Evolutionary conservation across 2,888 invertebrate species (phyloP).

Genomic region (Pammene aurita): DNA sequence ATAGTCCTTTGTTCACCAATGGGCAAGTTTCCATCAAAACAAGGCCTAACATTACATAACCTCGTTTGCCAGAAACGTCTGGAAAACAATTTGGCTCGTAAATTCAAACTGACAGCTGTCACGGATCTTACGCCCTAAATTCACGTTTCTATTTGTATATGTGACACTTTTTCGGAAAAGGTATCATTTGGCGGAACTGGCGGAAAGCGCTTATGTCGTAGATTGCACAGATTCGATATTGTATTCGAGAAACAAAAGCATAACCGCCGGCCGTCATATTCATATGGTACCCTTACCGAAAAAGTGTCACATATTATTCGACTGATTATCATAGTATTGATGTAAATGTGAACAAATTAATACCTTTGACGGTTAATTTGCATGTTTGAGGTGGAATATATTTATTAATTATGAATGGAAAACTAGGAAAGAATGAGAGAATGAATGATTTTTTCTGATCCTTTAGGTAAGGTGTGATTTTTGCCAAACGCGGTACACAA

Average conservation of each 20-base stretch:
- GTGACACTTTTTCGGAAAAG: too few species aligned
- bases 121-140: constrained; percentile 22
- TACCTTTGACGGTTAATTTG: constrained; percentile 6
- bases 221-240: too few species aligned
- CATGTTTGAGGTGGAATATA: constrained; percentile 19
- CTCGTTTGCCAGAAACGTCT: constrained; percentile 12
- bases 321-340: constrained; percentile 9
- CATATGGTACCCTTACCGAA: too few species aligned
- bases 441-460: constrained; percentile 1
- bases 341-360: constrained; percentile 15
- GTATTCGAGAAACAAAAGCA: too few species aligned
- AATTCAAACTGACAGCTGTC: constrained; percentile 34
- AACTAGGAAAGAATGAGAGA: neutral
- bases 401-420: constrained; percentile 11
- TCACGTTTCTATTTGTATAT: constrained; percentile 3
- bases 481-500: neutral
- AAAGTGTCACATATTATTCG: too few species aligned
- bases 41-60: constrained; percentile 15
- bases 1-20: constrained; percentile 12
- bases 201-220: too few species aligned
- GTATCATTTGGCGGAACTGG: too few species aligned
- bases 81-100: constrained; percentile 19
- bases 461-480: neutral
- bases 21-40: constrained; percentile 14
- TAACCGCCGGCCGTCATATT: too few species aligned